These are phyloP conservation scores for Arbacia lixula DNA, from an alignment of 53 echinoderm and acorn worm genomes.

Conservation along the genomic window DNA sequence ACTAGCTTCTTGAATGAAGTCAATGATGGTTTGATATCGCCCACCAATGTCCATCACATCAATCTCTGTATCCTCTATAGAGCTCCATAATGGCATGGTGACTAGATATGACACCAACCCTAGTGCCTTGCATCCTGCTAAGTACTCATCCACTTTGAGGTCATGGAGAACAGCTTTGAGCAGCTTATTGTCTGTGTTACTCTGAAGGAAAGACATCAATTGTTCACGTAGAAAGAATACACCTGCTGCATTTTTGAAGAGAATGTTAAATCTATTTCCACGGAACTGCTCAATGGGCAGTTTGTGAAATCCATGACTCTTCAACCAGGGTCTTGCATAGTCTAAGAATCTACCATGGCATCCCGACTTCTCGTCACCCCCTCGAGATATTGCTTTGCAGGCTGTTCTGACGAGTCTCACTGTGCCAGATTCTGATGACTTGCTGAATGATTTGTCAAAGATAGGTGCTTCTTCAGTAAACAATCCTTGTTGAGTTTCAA, in stretches of 20 bases:
- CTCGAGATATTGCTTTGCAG: conserved; percentile 51
- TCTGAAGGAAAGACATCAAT: conserved; percentile 22
- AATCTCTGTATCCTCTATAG: conserved; percentile 50
- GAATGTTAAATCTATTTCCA: conserved; percentile 63
- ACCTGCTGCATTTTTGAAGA: conserved; percentile 56
- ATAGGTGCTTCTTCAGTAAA: conserved; percentile 36
- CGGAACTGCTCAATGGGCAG: conserved; percentile 57
- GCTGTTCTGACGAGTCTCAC: conserved; percentile 36
- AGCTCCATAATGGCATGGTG: conserved; percentile 58
- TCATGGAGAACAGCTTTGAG: conserved; percentile 50
- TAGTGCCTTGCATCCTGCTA: conserved; percentile 66
- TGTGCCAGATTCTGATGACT: conserved; percentile 47
- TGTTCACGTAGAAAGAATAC: conserved; percentile 49
- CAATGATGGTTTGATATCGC: conserved; percentile 49
- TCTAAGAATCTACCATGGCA: conserved; percentile 52
- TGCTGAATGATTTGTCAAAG: conserved; percentile 39
- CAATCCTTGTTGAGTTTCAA: conserved; percentile 40
- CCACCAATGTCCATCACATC: conserved; percentile 56
- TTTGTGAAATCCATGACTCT: conserved; percentile 19
- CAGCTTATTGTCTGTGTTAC: conserved; percentile 43
- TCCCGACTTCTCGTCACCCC: conserved; percentile 61
- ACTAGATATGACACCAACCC: conserved; percentile 49
- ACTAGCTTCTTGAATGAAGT: conserved; percentile 1
- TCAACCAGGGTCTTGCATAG: conserved; percentile 26
- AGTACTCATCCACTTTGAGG: conserved; percentile 44